Conservation (phyloP, 2,797 vertebrate genomes). For the Atherinosoma microstoma region DNA sequence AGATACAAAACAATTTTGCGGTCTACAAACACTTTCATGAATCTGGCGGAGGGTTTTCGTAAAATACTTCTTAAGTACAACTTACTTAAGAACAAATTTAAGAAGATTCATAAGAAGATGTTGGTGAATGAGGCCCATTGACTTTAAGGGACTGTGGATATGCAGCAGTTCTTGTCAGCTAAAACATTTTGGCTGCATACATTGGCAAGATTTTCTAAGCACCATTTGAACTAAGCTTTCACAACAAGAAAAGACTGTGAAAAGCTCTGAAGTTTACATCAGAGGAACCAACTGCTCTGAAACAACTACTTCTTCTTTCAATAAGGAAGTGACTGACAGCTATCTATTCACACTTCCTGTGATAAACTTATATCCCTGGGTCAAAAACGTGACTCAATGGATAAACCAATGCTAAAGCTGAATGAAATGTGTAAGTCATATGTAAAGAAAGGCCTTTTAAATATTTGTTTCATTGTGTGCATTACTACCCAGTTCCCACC, state of each 20-base stretch:
- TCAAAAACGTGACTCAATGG: neutral
- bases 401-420: neutral
- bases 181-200: neutral
- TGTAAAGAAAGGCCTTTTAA: neutral
- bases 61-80: no score
- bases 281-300: slow-evolving; percentile 41
- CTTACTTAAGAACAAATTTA: no score
- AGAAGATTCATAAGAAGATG: no score
- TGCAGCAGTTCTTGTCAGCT: slow-evolving; percentile 9
- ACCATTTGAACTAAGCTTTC: neutral
- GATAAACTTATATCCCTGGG: slow-evolving; percentile 17
- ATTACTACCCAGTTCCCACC: slow-evolving; percentile 17
- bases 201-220: neutral
- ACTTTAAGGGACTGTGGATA: slow-evolving; percentile 19
- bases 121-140: no score
- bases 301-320: slow-evolving; percentile 70
- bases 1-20: no score
- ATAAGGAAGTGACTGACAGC: slow-evolving; percentile 55
- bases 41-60: no score
- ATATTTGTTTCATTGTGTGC: slow-evolving; percentile 1
- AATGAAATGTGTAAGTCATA: neutral
- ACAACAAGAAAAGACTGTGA: neutral
- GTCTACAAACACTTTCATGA: no score
- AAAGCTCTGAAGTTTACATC: slow-evolving; percentile 19
- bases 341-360: slow-evolving; percentile 39